Base-by-base conservation (phyloP, 2,797 vertebrate genomes). In the Babyrousa celebensis region DNA sequence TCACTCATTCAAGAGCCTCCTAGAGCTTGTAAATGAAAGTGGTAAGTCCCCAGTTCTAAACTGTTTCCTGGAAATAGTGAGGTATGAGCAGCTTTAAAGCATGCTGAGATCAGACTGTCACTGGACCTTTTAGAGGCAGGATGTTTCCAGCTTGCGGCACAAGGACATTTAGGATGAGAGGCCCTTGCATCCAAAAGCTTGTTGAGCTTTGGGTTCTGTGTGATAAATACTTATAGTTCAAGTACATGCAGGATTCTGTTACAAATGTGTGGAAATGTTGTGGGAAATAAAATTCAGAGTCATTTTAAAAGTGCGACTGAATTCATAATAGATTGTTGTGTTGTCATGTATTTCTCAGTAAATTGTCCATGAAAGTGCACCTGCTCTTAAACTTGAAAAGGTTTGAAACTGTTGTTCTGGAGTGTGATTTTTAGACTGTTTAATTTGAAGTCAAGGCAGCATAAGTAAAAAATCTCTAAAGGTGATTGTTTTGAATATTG, bases 41-140 rank as follows among this genome's bases (percentile, higher is more conserved):
- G 85, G 85, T 95, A 85, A 74, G 71, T 88, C 32, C 43, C 18
- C 36, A 83, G 48, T 89, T 94, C 84, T 87, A 48, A 79, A 71
- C 70, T 89, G 71, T 80, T 95, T 93, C 87, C 77, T 96, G 63
- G 84, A 80, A 93, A 80, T 91, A 91, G 92, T 85, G 70, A 94
- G 87, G 48, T 78, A 58, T 4, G 70, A 87, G 82, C 58, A 32
- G 10, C 85, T 86, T 91, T 92, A 60, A 79, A 62, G n/a, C 43
- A 29, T 86, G 88, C 87, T 93, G 60, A 89, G 79, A 82, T 70
- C 25, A 92, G 82, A 65, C 84, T 95, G 67, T 72, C 84, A 25
- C 52, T 62, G 83, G 86, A 32, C 71, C 71, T 89, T 88, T 71
- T 71, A 70, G 89, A 95, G 29, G 67, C 62, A 62, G 43, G 54